A percentile compares a stretch with the other conserved stretches of the same genome.
These are phyloP conservation scores for Triplophysa dalaica DNA, from an alignment of 2,113 vertebrate genomes.

Conservation along the genomic window DNA sequence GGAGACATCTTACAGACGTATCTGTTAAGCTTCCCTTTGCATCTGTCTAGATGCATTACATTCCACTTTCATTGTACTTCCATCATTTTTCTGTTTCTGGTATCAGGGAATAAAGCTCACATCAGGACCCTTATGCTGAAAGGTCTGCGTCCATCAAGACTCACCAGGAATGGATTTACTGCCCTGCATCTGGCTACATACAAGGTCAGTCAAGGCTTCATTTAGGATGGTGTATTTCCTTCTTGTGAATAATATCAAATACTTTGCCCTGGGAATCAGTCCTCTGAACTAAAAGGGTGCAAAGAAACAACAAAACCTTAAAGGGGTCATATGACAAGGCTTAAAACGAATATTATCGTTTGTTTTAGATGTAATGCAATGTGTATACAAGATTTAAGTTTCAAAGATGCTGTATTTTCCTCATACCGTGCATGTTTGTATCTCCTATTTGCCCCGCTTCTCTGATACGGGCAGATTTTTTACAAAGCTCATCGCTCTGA, in stretches of 20 bases:
- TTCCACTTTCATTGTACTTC: neutral
- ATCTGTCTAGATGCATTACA: neutral
- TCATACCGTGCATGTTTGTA: too few relatives aligned
- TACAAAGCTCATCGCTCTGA: too few relatives aligned
- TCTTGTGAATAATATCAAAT: neutral
- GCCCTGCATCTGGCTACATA: slow-evolving; percentile 90
- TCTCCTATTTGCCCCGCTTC: too few relatives aligned
- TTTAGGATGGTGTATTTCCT: neutral
- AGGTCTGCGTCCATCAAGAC: slow-evolving; percentile 87
- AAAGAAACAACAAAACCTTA: too few relatives aligned
- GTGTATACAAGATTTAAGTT: too few relatives aligned
- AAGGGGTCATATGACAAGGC: too few relatives aligned
- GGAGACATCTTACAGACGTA: neutral
- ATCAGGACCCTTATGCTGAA: slow-evolving; percentile 87
- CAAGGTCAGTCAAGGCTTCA: slow-evolving; percentile 63
- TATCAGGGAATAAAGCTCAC: slow-evolving; percentile 85
- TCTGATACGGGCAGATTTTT: too few relatives aligned
- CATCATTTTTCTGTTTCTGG: neutral
- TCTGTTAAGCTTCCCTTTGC: neutral
- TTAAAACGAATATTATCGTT: too few relatives aligned
- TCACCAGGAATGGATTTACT: slow-evolving; percentile 91
- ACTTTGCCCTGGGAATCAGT: neutral
- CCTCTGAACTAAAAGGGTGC: too few relatives aligned
- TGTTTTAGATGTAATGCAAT: too few relatives aligned
- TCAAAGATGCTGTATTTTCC: too few relatives aligned